Conservation (phyloP, 2,797 vertebrate species). For the Cryptoblepharus egeriae region DNA sequence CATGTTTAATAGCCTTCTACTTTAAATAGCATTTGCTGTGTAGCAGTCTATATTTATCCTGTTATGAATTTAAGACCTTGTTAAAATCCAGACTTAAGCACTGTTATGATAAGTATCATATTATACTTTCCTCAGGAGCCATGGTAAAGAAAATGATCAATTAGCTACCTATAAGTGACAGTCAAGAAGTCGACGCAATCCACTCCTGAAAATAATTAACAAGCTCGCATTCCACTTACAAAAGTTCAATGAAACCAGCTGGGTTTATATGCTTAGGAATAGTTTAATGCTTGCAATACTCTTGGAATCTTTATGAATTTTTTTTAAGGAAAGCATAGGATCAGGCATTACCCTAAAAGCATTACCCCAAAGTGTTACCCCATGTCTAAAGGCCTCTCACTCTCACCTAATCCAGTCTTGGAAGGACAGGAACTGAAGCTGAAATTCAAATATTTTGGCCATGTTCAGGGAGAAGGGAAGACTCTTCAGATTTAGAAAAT, state of each 20-base stretch:
- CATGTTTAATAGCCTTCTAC: conserved; percentile 48
- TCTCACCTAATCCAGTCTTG: no score
- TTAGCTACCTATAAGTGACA: conserved; percentile 16
- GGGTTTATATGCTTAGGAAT: not conserved
- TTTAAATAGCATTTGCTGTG: conserved; percentile 37
- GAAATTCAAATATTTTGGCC: no score
- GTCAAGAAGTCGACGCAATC: not conserved
- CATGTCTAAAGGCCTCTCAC: no score
- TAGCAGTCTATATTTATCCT: conserved; percentile 45
- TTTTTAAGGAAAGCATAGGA: not conserved
- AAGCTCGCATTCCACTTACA: not conserved
- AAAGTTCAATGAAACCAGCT: not conserved
- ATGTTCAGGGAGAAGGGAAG: no score
- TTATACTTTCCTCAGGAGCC: conserved; percentile 25
- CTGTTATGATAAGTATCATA: not conserved
- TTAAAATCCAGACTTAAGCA: conserved; percentile 42
- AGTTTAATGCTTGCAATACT: not conserved
- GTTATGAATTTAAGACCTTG: conserved; percentile 37
- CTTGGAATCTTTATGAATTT: not conserved
- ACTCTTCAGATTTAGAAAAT: no score
- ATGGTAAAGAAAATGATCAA: conserved; percentile 2
- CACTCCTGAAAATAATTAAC: not conserved
- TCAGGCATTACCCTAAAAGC: not conserved
- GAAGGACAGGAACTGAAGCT: no score
- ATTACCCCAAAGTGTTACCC: no score